A percentile compares a stretch with the other conserved stretches of the same genome.
phyloP scores from a whole-genome alignment of 2,797 vertebrate genomes.

The Platalea minor region DNA sequence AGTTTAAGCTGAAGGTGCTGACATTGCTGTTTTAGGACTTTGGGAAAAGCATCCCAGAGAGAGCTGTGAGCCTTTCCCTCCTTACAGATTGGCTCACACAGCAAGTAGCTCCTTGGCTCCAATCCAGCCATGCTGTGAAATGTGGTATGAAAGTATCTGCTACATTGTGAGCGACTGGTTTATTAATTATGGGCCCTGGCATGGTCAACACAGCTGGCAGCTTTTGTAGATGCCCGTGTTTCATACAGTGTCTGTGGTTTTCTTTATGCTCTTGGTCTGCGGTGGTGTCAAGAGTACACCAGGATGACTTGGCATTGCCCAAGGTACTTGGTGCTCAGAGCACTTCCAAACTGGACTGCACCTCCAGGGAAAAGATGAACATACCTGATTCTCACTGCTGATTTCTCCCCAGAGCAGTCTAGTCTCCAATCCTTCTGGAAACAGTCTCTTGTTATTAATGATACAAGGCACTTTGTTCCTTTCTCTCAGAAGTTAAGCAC shows the following conservation, averaged over 20 bases:
- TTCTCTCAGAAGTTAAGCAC: neutral
- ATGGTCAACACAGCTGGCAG: neutral
- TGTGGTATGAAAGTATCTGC: neutral
- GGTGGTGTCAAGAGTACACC: neutral
- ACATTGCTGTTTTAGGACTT: neutral
- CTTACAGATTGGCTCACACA: neutral
- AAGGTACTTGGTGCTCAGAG: neutral
- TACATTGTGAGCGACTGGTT: neutral
- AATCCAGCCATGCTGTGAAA: neutral
- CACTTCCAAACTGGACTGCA: neutral
- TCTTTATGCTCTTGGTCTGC: accelerated
- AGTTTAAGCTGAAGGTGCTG: neutral
- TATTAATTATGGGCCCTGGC: neutral
- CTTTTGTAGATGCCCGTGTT: neutral
- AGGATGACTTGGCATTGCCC: neutral
- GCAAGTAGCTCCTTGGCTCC: neutral
- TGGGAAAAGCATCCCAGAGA: neutral
- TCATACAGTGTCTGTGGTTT: neutral
- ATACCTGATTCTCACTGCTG: neutral
- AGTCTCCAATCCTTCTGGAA: neutral
- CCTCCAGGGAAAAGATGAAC: neutral
- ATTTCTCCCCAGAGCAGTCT: neutral
- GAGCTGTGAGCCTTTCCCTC: neutral
- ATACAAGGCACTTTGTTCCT: neutral
- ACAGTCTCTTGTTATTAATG: neutral